phyloP scores from a whole-genome alignment of 2,113 vertebrate genomes.

The Prietella phreatophila region DNA sequence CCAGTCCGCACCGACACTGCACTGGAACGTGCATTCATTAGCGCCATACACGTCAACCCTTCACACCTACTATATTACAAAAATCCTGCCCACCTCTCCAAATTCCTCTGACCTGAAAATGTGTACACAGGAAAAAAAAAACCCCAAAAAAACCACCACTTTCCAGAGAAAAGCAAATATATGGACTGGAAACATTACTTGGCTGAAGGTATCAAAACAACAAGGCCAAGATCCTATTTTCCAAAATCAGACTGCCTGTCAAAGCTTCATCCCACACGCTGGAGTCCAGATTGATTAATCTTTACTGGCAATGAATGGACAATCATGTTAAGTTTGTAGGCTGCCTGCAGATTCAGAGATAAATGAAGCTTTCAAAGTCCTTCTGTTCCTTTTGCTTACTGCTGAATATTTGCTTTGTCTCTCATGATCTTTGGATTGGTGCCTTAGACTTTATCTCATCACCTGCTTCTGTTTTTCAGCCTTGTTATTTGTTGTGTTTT shows the following conservation, averaged over 20 bases:
- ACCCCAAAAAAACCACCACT: neutral
- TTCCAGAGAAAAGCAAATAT: neutral
- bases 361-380: conserved; percentile 11
- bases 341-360: conserved; percentile 23
- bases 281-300: conserved; percentile 53
- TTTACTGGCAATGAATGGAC: conserved; percentile 32
- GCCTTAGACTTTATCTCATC: neutral
- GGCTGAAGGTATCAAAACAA: conserved; percentile 32
- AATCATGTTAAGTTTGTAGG: conserved; percentile 47
- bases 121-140: neutral
- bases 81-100: neutral
- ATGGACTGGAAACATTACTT: neutral
- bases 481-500: neutral
- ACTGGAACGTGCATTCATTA: conserved; percentile 11
- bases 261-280: conserved; percentile 46
- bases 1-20: conserved; percentile 1
- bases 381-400: neutral
- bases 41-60: neutral
- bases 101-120: conserved; percentile 14
- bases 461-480: neutral
- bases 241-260: conserved; percentile 40
- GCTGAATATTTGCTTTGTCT: neutral
- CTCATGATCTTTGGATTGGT: neutral
- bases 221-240: conserved; percentile 43
- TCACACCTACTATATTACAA: conserved; percentile 1